phyloP scores from a whole-genome alignment of 2,888 invertebrate genomes.

The Xiphydria camelus region DNA sequence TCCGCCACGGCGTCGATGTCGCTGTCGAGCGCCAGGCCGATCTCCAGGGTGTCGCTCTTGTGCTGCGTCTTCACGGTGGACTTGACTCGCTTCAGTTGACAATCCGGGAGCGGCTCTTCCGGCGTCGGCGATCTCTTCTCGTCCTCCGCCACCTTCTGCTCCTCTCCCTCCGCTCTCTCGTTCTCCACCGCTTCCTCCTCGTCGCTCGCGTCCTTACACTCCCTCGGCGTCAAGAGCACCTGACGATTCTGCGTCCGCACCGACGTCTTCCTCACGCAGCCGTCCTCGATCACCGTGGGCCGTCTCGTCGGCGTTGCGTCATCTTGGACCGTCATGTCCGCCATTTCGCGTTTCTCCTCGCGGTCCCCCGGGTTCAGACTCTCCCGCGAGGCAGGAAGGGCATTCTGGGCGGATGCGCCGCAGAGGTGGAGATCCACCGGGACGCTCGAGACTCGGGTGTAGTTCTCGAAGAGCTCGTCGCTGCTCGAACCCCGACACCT shows the following conservation, averaged over 20 bases:
- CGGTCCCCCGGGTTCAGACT: constrained; percentile 13
- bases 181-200: constrained; percentile 13
- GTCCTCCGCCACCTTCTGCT: constrained; percentile 19
- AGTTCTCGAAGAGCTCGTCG: constrained; percentile 43
- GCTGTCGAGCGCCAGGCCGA: constrained; percentile 47
- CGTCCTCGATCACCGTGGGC: constrained; percentile 12
- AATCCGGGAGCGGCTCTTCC: not conserved
- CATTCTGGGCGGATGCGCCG: constrained; percentile 48
- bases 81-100: constrained; percentile 10
- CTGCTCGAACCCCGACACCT: constrained; percentile 8
- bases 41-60: constrained; percentile 40
- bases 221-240: constrained; percentile 7
- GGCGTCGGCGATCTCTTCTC: constrained; percentile 20
- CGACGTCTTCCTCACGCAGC: constrained; percentile 26
- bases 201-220: constrained; percentile 11
- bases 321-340: constrained; percentile 19
- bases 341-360: constrained; percentile 29
- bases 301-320: constrained; percentile 8
- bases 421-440: constrained; percentile 71
- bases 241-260: constrained; percentile 45
- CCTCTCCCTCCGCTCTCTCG: constrained; percentile 22
- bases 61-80: constrained; percentile 53
- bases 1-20: constrained; percentile 46
- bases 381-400: constrained; percentile 30
- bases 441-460: constrained; percentile 62